These are phyloP conservation scores for Meloidogyne hapla DNA, from an alignment of 1,140 invertebrate genomes.

Conservation along the genomic window DNA sequence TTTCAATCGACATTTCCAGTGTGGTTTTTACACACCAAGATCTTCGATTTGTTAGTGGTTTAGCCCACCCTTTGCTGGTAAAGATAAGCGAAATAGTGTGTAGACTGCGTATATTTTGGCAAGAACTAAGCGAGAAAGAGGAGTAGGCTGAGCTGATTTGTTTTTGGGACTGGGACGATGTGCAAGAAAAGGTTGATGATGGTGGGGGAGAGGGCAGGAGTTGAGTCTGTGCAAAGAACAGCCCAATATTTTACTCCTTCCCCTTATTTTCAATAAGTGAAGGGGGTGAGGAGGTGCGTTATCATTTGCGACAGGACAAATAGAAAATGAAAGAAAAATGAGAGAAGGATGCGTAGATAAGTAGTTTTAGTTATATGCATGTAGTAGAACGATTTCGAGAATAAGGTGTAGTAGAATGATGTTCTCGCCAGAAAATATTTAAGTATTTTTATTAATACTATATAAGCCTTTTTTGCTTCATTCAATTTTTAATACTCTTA, in stretches of 20 bases:
- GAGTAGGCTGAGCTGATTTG: background rate
- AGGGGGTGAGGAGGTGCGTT: background rate
- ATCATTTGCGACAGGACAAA: constrained; percentile 5
- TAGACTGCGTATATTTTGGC: constrained; percentile 10
- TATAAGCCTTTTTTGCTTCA: background rate
- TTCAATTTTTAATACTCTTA: background rate
- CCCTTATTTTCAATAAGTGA: background rate
- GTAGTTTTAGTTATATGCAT: background rate
- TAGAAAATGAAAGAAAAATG: background rate
- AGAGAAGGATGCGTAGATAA: background rate
- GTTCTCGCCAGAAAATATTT: too few species aligned
- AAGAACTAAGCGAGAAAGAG: background rate
- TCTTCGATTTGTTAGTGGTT: background rate
- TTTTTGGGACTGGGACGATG: background rate
- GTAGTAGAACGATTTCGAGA: background rate
- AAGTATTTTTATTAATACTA: background rate
- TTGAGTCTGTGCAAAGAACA: constrained; percentile 1
- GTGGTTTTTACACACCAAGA: background rate
- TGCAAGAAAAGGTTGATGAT: background rate
- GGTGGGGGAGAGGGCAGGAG: background rate
- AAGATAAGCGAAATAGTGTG: background rate
- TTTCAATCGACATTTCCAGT: background rate
- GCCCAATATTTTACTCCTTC: background rate
- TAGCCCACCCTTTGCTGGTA: background rate
- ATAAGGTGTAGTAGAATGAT: background rate